Evolutionary conservation across 2,797 vertebrate genomes (phyloP).

Genomic region (Scleropages formosus): DNA sequence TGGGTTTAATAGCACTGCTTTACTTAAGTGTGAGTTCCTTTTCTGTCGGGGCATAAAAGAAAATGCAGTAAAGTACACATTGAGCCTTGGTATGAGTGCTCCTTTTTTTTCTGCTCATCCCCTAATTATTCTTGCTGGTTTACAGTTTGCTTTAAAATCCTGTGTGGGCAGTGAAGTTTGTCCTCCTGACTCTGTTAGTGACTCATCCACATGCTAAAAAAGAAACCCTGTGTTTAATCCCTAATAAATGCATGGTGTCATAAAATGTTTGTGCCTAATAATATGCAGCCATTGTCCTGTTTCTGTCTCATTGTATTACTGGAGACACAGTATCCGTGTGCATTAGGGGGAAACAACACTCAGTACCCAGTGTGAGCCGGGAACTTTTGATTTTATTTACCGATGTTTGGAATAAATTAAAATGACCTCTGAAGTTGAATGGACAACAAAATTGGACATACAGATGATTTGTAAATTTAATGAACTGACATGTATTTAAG

Average conservation of each 20-base stretch:
- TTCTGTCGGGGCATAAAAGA: too few relatives aligned
- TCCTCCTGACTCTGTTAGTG: not conserved
- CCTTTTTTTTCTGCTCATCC: too few relatives aligned
- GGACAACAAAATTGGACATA: not conserved
- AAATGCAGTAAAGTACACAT: too few relatives aligned
- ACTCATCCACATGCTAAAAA: not conserved
- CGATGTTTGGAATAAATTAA: slow-evolving; percentile 15
- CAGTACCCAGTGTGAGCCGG: not conserved
- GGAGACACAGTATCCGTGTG: not conserved
- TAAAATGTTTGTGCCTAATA: not conserved
- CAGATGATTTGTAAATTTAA: not conserved
- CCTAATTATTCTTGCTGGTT: too few relatives aligned
- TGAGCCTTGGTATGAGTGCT: too few relatives aligned
- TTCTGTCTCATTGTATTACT: slow-evolving; percentile 9
- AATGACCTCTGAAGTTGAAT: slow-evolving; percentile 12
- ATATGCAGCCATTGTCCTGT: not conserved
- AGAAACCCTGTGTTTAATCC: not conserved
- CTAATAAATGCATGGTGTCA: not conserved
- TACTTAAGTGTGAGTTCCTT: too few relatives aligned
- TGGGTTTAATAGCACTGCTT: too few relatives aligned
- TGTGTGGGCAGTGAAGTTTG: too few relatives aligned
- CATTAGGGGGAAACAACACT: not conserved
- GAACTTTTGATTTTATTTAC: slow-evolving; percentile 11
- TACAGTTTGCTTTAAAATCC: too few relatives aligned
- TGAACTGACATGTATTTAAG: not conserved